Base-by-base conservation (phyloP, 2,113 vertebrate genomes). In the Xenotilapia leptura region DNA sequence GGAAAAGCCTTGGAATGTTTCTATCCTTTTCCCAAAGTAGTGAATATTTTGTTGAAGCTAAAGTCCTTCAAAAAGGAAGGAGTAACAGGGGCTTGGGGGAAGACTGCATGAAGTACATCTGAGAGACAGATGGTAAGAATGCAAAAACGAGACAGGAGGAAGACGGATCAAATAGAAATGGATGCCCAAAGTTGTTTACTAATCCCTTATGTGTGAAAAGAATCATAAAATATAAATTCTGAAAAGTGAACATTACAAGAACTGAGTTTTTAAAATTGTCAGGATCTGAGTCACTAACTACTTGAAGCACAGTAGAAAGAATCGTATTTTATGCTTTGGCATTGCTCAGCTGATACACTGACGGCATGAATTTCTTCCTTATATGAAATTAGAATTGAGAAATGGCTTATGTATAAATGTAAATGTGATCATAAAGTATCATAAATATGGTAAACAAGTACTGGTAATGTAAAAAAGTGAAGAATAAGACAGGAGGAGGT, bases 121-220 rank as follows among this genome's bases (percentile, higher is more conserved):
- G 54, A 93, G 90, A 91, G 87, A 87, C 91, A 92, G 92, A 93
- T 92, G 91, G 92, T 83, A 85, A 83, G 86, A 68, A 90, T 85
- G 38, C 45, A 87, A 87, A 85, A 91, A 85, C 4, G 2, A 86
- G 36, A 82, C 49, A 31, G 54, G 86, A 68, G 65, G 55, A 83
- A 55, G 53, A 75, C 2, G 10, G 26, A 93, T 93, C 90, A 90
- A 88, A 91, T 80, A 70, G 70, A n/a, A 91, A 88, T 82, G 47
- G 47, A 83, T 38, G 68, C 86, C 75, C 36, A 86, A 82, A 90
- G 82, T 83, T 93, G 86, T 90, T 92, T 83, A 84, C 58, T 84
- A 86, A 91, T 92, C 88, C 82, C 85, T 51, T 14, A 84, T 84
- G 77, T 62, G 51, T 15, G 65, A 36, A 82, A 83, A 73, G 26